A percentile compares a stretch with the other conserved stretches of the same genome.
Conservation (phyloP, 2,888 invertebrate species). For the Mythimna pallens region DNA sequence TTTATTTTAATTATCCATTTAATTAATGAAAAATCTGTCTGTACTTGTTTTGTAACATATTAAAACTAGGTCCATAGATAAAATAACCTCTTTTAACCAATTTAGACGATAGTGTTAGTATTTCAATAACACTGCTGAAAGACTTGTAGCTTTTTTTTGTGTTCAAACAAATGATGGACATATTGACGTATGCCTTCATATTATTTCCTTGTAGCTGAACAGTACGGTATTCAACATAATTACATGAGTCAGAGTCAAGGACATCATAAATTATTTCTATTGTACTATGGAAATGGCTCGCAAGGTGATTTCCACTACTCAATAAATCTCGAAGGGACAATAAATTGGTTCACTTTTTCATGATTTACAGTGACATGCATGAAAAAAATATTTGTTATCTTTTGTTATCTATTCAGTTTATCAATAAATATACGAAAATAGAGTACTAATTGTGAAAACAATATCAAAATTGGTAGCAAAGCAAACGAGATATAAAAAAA, state of each 20-base stretch:
- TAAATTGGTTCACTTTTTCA: conserved; percentile 42
- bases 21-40: conserved; percentile 45
- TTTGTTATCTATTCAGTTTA: too few species aligned
- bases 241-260: conserved; percentile 71
- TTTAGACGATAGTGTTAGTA: background rate
- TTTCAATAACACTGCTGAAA: background rate
- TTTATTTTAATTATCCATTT: conserved; percentile 61
- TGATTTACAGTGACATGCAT: conserved; percentile 3
- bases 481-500: too few species aligned
- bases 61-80: background rate
- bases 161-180: conserved; percentile 23
- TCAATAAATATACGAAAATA: too few species aligned
- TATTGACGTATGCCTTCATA: conserved; percentile 33
- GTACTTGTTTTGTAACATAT: conserved; percentile 8
- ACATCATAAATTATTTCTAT: conserved; percentile 65
- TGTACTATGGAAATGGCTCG: conserved; percentile 63
- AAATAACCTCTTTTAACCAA: background rate
- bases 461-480: too few species aligned
- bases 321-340: conserved; percentile 26
- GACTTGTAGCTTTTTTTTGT: conserved; percentile 18
- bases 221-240: conserved; percentile 50
- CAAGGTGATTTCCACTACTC: conserved; percentile 60
- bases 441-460: too few species aligned
- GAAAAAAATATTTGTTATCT: too few species aligned
- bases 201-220: conserved; percentile 51